phyloP scores from a whole-genome alignment of 2,888 invertebrate species.

The Sesia apiformis region DNA sequence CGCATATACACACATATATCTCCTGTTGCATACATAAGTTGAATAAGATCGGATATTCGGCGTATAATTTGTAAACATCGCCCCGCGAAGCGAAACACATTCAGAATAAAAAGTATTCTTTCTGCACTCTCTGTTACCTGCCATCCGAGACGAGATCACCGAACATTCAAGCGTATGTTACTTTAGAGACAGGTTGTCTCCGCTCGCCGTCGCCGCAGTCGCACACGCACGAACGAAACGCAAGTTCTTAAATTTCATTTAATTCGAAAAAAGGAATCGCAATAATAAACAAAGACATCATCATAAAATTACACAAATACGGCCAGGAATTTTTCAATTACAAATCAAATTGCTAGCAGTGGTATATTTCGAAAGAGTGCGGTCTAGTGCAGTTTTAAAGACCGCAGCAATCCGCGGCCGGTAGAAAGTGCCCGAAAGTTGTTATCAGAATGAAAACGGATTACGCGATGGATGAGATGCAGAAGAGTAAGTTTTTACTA shows the following conservation, averaged over 20 bases:
- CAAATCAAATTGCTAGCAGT: constrained; percentile 34
- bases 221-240: constrained; percentile 13
- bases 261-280: too few species aligned
- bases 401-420: constrained; percentile 30
- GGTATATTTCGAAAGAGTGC: constrained; percentile 42
- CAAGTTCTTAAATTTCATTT: background rate
- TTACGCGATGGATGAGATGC: constrained; percentile 71
- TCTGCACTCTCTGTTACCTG: constrained; percentile 37
- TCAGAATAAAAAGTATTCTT: constrained; percentile 40
- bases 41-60: background rate
- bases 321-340: constrained; percentile 51
- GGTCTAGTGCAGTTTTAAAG: constrained; percentile 27
- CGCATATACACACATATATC: too few species aligned
- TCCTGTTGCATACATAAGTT: background rate
- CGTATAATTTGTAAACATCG: constrained; percentile 18
- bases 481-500: constrained; percentile 56
- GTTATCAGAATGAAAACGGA: constrained; percentile 63
- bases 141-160: constrained; percentile 32
- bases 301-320: background rate
- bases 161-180: constrained; percentile 50
- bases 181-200: constrained; percentile 50
- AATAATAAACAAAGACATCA: too few species aligned
- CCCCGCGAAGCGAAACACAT: constrained; percentile 19
- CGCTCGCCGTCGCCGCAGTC: background rate
- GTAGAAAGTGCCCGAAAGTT: constrained; percentile 45